Evolutionary conservation across 1,140 invertebrate genomes (phyloP).

Genomic region (Penaeus chinensis): DNA sequence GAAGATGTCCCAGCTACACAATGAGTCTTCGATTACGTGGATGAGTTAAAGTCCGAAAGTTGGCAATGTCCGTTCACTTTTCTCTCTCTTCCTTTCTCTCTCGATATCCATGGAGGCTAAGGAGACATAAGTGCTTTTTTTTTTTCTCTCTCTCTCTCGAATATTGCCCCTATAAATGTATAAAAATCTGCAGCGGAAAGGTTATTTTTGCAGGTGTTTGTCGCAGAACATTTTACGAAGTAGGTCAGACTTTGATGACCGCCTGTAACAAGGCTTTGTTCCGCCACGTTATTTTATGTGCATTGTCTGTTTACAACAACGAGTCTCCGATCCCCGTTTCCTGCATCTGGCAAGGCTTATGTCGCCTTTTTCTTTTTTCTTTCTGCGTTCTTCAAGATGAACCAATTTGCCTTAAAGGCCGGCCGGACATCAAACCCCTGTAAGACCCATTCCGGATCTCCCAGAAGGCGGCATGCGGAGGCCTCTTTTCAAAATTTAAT

Average conservation of each 20-base stretch:
- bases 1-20: too few species aligned
- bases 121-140: too few species aligned
- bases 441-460: slow-evolving; percentile 44
- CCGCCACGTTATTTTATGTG: slow-evolving; percentile 20
- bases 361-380: slow-evolving; percentile 16
- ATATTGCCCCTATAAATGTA: too few species aligned
- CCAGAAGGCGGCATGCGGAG: slow-evolving; percentile 42
- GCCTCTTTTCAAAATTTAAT: slow-evolving; percentile 60
- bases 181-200: too few species aligned
- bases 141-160: too few species aligned
- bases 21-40: too few species aligned
- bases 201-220: neutral
- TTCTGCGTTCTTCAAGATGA: slow-evolving; percentile 13
- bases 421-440: slow-evolving; percentile 40
- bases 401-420: slow-evolving; percentile 48
- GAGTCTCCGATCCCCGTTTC: neutral
- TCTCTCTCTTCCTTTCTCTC: too few species aligned
- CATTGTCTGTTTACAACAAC: slow-evolving; percentile 25
- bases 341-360: neutral
- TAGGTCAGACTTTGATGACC: too few species aligned
- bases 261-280: neutral
- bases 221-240: too few species aligned
- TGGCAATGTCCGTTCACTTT: too few species aligned
- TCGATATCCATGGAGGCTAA: too few species aligned
- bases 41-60: too few species aligned